These are phyloP conservation scores for Cheirogaleus major DNA, from an alignment of 2,797 vertebrate species.

Conservation along the genomic window DNA sequence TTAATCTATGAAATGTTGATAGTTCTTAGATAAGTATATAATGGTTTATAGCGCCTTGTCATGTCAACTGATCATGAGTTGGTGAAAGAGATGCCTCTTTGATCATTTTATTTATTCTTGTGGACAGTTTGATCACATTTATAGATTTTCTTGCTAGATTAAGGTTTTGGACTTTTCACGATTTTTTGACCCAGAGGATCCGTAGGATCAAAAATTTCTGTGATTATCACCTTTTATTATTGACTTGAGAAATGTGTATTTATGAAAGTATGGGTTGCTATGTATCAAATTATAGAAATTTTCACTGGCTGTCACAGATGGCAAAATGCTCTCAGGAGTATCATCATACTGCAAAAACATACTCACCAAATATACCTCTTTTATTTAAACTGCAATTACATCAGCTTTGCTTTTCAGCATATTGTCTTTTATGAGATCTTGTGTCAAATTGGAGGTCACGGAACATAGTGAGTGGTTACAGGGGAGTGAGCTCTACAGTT, in stretches of 20 bases:
- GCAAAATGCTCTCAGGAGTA: background rate
- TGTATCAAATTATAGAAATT: background rate
- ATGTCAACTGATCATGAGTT: background rate
- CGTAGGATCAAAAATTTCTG: background rate
- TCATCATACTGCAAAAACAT: background rate
- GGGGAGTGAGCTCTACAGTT: background rate
- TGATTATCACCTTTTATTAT: slow-evolving; percentile 1
- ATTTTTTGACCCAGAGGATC: background rate
- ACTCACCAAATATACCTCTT: background rate
- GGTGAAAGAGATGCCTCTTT: background rate
- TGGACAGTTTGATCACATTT: background rate
- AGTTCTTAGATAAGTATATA: background rate
- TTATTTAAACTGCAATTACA: background rate
- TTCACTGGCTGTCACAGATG: background rate
- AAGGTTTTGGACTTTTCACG: background rate
- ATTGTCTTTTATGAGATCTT: background rate
- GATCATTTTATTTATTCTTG: background rate
- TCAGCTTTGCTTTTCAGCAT: background rate
- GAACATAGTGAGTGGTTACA: background rate
- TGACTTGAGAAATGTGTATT: slow-evolving; percentile 18
- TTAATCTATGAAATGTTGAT: background rate
- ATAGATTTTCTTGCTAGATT: background rate
- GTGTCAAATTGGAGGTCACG: background rate
- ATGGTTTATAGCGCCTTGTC: background rate
- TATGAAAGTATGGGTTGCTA: background rate